Evolutionary conservation across 2,888 invertebrate species (phyloP), one percentile per base, ranked within the genome.

Genomic region (Clunio marinus): DNA sequence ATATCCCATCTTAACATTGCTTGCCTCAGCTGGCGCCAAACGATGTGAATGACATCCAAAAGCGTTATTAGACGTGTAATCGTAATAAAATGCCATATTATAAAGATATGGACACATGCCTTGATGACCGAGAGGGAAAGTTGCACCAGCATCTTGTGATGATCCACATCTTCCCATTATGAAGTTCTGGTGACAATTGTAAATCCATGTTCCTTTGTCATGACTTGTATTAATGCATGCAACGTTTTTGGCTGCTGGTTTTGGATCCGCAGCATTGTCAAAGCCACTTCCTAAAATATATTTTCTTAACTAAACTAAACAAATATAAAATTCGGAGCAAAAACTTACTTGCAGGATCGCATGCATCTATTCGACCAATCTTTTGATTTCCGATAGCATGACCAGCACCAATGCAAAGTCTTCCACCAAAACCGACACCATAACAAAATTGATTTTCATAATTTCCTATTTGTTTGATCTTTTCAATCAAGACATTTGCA

Each of bases 171-270:
- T 67, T 4, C 74, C 74, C 74, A 74, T 73, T 60, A 72, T 71
- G 73, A 73, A 74, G 70, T 74, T 71, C 65, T 74, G 74, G 69
- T 74, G 72, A 41, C 74, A 74, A n/a, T 74, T 74, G 46, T 75
- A 60, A 15, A 37, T 73, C 1, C 75, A 72, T 1, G 78, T 77
- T 15, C 78, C 78, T 67, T 77, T 77, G 45, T 78, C 77, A 1
- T 75, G 73, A 24, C 76, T 77, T 0, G 77, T 74, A 57, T 78
- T 77, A 66, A 77, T 77, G 32, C 78, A 78, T 69, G 75, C 76
- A 2, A 78, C 77, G 71, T 76, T 73, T 62, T 75, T 73, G 0
- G 77, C 78, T 1, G 78, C 74, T 20, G 72, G 73, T 10, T 74
- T 73, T 62, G 77, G 76, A 70, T 77, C 74, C 2, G 10, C 13